Evolutionary conservation across 2,888 invertebrate species (phyloP), one percentile per base, ranked within the genome.

Genomic region (Amphiduros pacificus): DNA sequence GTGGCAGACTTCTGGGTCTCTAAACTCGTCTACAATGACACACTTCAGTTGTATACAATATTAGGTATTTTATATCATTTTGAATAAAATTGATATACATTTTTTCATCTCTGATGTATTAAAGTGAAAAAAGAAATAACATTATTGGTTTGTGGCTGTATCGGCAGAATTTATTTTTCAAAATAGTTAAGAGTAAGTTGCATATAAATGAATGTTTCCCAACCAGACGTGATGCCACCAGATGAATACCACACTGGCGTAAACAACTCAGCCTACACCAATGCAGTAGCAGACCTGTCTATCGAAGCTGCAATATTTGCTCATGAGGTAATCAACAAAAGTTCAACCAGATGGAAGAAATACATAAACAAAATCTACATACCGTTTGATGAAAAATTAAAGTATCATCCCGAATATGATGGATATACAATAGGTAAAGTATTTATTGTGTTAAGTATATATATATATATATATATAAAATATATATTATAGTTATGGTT

Each of bases 371-470:
- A n/a, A n/a, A 68, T 84, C 54, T 74, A 73, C 41, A 70, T 81
- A 20, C 76, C 80, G 0, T 81, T 77, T 65, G 79, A 83, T 61
- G 57, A 58, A 0, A 58, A 62, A 17, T 17, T 52, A 20, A 67
- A 79, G 29, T 83, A 76, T 62, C 83, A 84, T 60, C 82, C 82
- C 1, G 84, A 83, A 64, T 84, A 69, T 70, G 82, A 83, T 48
- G 80, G 81, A 1, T 84, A 80, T 63, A 66, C 32, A 2, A 49
- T 32, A 11, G 73, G 70, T 62, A 66, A 63, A 29, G 17, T 14
- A 14, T 31, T n/a, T n/a, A n/a, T n/a, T n/a, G n/a, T n/a, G n/a
- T n/a, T n/a, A n/a, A n/a, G n/a, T n/a, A n/a, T n/a, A n/a, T n/a
- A n/a, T n/a, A n/a, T n/a, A n/a, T n/a, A n/a, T n/a, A n/a, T n/a